Evolutionary conservation across 1,140 invertebrate genomes (phyloP), one percentile per base, ranked within the genome.

Genomic region (Ceratosolen solmsi): DNA sequence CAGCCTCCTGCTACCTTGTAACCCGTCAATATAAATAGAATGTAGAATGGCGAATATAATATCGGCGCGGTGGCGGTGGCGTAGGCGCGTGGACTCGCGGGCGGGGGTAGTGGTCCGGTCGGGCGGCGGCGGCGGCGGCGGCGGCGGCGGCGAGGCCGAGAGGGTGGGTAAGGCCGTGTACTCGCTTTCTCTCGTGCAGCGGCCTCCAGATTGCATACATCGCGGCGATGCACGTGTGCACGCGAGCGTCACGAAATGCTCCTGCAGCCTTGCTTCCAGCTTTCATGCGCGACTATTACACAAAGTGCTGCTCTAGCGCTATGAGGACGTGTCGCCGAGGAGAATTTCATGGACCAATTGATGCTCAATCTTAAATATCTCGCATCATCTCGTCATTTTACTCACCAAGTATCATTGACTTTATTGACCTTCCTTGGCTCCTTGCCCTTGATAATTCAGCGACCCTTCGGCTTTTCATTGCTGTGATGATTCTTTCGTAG

Each of bases 11-110:
- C 58, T 49, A 65, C 75, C 60, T 78, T 78, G 30, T 54, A 70
- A 54, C 25, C 76, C 60, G 63, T 70, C 49, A 51, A 65, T 78
- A 78, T 78, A 68, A 78, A 78, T 78, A 78, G 63, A 68, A 78
- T 15, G n/a, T 17, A 25, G 46, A 70, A 70, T 46, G 46, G 38
- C 11, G 38, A 27, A 27, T 56, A 58, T 25, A 75, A 74, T 36
- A 22, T 56, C 3, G 25, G 41, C 68, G 68, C 0, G 27, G 60
- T 33, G 60, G 20, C 41, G 41, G 41, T 13, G 41, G 13, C 41
- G 5, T 5, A 13, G 41, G 13, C 41, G 41, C 5, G 41, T n/a
- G n/a, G 13, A 51, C 49, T 8, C 41, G 41, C 41, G 13, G 41
- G n/a, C n/a, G n/a, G n/a, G n/a, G n/a, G n/a, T n/a, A n/a, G n/a